phyloP scores from a whole-genome alignment of 2,797 vertebrate genomes.

The Pseudochirops corinnae region DNA sequence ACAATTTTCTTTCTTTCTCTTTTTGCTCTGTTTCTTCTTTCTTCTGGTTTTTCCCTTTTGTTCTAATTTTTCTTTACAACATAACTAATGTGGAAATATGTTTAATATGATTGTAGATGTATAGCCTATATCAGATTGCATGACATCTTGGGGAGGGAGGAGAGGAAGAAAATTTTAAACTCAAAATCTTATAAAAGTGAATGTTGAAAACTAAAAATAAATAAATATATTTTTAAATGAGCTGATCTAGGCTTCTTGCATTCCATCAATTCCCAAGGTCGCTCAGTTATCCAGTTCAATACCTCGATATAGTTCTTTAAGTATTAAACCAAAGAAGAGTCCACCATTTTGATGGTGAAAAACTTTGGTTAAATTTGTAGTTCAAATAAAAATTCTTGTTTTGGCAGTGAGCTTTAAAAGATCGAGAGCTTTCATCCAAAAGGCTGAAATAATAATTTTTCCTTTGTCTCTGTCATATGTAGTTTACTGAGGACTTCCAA shows the following conservation, averaged over 20 bases:
- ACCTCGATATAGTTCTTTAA: not conserved
- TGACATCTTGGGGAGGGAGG: too few species aligned
- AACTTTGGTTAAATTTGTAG: not conserved
- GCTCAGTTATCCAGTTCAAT: not conserved
- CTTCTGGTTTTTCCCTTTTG: too few species aligned
- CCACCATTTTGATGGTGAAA: fast-evolving
- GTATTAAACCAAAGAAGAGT: not conserved
- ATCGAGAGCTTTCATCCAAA: not conserved
- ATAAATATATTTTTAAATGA: not conserved
- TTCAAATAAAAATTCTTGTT: not conserved
- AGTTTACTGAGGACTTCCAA: not conserved
- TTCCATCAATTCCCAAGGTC: not conserved
- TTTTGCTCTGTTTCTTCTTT: too few species aligned
- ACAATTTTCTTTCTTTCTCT: too few species aligned
- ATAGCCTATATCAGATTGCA: too few species aligned
- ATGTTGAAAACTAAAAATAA: too few species aligned
- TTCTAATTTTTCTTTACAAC: too few species aligned
- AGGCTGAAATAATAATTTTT: not conserved
- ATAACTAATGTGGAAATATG: too few species aligned
- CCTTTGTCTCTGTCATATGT: not conserved
- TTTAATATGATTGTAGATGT: too few species aligned
- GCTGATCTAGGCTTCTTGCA: not conserved
- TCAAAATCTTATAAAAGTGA: too few species aligned
- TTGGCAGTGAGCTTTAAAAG: not conserved
- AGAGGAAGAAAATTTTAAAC: too few species aligned